Conservation (phyloP, 2,888 invertebrate species). For the Amphimallon solstitiale region DNA sequence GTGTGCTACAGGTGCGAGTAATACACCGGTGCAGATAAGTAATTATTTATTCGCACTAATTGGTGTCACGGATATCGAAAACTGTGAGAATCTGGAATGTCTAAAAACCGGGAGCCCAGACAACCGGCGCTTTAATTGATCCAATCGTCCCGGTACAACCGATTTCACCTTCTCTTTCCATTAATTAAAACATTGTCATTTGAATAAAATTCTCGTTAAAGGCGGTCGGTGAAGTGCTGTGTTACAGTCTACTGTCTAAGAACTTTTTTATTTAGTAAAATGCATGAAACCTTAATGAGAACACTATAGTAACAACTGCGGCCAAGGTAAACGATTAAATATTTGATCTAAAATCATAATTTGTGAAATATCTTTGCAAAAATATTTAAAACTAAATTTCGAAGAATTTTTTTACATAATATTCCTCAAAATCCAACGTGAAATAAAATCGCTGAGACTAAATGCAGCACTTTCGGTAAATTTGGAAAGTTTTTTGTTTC, state of each 20-base stretch:
- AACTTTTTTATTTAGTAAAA: too few species aligned
- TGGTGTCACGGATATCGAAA: conserved; percentile 58
- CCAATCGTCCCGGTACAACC: conserved; percentile 49
- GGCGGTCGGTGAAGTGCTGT: conserved; percentile 47
- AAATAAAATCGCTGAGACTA: too few species aligned
- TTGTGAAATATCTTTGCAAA: too few species aligned
- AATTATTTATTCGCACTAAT: conserved; percentile 62
- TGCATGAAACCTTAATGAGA: too few species aligned
- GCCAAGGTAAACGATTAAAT: too few species aligned
- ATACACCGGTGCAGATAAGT: conserved; percentile 53
- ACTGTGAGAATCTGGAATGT: conserved; percentile 53
- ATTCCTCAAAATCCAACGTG: too few species aligned
- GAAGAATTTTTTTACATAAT: too few species aligned
- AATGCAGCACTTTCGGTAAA: too few species aligned
- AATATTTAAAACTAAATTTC: too few species aligned
- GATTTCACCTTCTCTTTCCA: conserved; percentile 57
- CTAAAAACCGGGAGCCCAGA: conserved; percentile 62
- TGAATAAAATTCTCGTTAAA: conserved; percentile 63
- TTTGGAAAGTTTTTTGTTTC: too few species aligned
- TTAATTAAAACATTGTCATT: conserved; percentile 64
- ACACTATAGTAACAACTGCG: too few species aligned
- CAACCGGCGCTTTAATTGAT: conserved; percentile 60
- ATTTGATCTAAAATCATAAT: too few species aligned
- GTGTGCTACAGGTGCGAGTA: conserved; percentile 55
- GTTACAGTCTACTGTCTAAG: neutral